Percentiles rank a stretch among this genome's conserved stretches.
Evolutionary conservation across 2,888 invertebrate species (phyloP).

Genomic region (Drosophila subsilvestris): DNA sequence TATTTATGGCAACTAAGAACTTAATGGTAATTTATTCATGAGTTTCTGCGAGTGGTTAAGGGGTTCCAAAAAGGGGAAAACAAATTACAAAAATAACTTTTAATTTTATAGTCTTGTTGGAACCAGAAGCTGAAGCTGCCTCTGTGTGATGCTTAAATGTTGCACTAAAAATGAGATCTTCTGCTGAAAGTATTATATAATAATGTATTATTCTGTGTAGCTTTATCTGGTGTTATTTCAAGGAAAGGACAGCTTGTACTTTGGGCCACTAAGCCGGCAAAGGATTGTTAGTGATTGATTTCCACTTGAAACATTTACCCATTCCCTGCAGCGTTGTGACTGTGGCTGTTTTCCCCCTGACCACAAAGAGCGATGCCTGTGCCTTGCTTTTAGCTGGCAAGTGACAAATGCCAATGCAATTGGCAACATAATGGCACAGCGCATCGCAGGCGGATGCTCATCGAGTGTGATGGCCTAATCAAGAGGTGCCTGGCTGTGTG

Average conservation of each 20-base stretch:
- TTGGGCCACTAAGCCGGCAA: neutral
- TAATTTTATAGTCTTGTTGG: too few relatives aligned
- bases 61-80: neutral
- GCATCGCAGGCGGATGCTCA: conserved; percentile 28
- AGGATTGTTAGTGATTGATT: neutral
- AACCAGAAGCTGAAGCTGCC: too few relatives aligned
- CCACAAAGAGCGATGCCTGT: neutral
- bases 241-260: neutral
- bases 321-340: neutral
- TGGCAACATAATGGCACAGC: conserved; percentile 49
- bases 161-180: neutral
- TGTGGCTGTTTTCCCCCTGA: too few relatives aligned
- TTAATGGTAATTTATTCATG: conserved; percentile 11
- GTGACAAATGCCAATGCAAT: conserved; percentile 57
- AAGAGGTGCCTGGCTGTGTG: conserved; percentile 28
- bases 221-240: too few relatives aligned
- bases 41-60: neutral
- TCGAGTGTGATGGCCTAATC: conserved; percentile 66
- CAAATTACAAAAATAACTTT: neutral
- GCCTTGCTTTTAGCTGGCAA: conserved; percentile 5
- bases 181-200: too few relatives aligned
- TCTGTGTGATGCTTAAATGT: too few relatives aligned
- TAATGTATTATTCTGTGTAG: too few relatives aligned
- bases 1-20: conserved; percentile 27
- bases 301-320: neutral